These are phyloP conservation scores for Corynorhinus townsendii DNA, from an alignment of 2,113 vertebrate species.

Conservation along the genomic window DNA sequence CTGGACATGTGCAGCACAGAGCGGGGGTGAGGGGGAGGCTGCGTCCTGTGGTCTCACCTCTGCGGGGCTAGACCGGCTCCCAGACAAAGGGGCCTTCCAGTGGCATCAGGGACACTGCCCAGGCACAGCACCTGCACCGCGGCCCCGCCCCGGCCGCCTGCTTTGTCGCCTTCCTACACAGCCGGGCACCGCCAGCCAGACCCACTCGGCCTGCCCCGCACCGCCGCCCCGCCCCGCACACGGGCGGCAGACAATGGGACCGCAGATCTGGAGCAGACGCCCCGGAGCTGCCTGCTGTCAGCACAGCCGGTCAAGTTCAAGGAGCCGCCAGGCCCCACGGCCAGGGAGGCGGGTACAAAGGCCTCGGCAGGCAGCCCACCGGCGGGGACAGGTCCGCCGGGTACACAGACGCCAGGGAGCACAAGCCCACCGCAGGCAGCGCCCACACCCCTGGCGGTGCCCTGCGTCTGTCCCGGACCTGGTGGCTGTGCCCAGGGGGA, in stretches of 20 bases:
- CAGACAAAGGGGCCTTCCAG: too few species aligned
- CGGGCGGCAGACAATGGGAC: neutral
- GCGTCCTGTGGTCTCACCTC: neutral
- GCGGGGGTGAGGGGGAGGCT: neutral
- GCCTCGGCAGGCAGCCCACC: neutral
- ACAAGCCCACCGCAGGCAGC: neutral
- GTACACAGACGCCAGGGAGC: neutral
- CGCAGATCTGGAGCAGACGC: accelerated
- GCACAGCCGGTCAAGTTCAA: neutral
- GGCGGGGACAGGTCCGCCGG: neutral
- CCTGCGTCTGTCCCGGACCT: neutral
- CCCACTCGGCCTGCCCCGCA: neutral
- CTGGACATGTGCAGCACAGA: neutral
- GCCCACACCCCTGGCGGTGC: neutral
- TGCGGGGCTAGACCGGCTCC: neutral
- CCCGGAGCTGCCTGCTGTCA: neutral
- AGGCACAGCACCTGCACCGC: accelerated
- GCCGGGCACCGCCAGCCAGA: neutral
- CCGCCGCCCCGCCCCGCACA: neutral
- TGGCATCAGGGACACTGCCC: neutral
- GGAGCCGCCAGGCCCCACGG: neutral
- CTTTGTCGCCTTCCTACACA: neutral
- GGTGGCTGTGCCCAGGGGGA: too few species aligned
- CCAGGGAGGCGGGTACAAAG: neutral
- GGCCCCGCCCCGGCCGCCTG: neutral